phyloP scores from a whole-genome alignment of 2,888 invertebrate genomes.

The Bembecia ichneumoniformis region DNA sequence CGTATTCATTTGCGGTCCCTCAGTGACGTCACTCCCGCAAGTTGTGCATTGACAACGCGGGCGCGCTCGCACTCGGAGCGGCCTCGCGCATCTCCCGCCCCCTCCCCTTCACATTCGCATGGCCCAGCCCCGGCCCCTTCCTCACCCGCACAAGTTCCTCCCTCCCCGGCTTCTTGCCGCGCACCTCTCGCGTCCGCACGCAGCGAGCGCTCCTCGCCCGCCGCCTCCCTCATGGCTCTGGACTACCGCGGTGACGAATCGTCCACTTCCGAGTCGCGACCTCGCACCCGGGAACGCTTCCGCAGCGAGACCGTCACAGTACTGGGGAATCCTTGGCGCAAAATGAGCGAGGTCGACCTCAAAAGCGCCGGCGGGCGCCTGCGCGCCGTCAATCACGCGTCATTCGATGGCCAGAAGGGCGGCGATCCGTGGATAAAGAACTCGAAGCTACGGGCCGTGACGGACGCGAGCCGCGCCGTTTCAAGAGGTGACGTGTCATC shows the following conservation, averaged over 20 bases:
- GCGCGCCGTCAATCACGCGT: constrained; percentile 12
- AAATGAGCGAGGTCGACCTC: constrained; percentile 44
- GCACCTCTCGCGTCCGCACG: constrained; percentile 13
- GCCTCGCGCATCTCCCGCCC: constrained; percentile 36
- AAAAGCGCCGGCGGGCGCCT: constrained; percentile 7
- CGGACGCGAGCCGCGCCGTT: constrained; percentile 4
- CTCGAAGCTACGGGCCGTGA: constrained; percentile 6
- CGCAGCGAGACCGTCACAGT: constrained; percentile 21
- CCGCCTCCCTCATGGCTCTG: constrained; percentile 23
- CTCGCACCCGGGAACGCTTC: constrained; percentile 15
- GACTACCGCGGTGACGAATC: constrained; percentile 9
- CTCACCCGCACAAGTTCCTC: constrained; percentile 39
- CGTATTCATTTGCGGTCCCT: constrained; percentile 60
- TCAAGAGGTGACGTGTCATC: constrained; percentile 16
- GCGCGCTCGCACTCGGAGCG: constrained; percentile 57
- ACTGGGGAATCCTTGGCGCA: constrained; percentile 43
- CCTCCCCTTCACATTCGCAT: constrained; percentile 25
- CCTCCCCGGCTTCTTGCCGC: constrained; percentile 15
- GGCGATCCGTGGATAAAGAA: constrained; percentile 32
- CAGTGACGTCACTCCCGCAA: constrained; percentile 58
- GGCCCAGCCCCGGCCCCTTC: constrained; percentile 24
- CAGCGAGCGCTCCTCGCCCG: constrained; percentile 53
- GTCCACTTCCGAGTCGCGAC: constrained; percentile 1
- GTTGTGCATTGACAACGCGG: constrained; percentile 45
- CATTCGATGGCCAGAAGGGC: constrained; percentile 15